Evolutionary conservation across 2,113 vertebrate species (phyloP).

Genomic region (Plotosus lineatus): DNA sequence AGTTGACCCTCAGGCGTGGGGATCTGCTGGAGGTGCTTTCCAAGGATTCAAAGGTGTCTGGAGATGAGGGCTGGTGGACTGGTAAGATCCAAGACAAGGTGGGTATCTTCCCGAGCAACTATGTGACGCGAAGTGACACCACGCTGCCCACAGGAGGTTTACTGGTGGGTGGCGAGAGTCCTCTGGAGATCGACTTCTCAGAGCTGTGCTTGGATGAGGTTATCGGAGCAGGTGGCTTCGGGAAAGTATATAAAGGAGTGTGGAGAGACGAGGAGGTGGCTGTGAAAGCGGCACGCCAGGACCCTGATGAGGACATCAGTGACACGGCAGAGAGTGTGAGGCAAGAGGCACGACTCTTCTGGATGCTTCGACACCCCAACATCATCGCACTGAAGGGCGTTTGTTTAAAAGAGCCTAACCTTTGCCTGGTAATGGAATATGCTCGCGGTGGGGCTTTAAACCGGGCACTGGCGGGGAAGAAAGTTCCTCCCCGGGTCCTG

Average conservation of each 20-base stretch:
- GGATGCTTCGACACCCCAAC: slow-evolving; percentile 85
- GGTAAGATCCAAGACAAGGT: slow-evolving; percentile 86
- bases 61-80: slow-evolving; percentile 93
- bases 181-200: slow-evolving; percentile 82
- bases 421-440: slow-evolving; percentile 91
- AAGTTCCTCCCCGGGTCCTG: slow-evolving; percentile 84
- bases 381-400: slow-evolving; percentile 85
- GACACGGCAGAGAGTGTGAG: slow-evolving; percentile 82
- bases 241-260: slow-evolving; percentile 86
- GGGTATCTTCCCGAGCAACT: slow-evolving; percentile 90
- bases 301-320: slow-evolving; percentile 84
- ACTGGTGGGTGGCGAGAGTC: slow-evolving; percentile 66
- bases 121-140: slow-evolving; percentile 76
- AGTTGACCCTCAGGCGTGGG: slow-evolving; percentile 82
- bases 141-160: slow-evolving; percentile 65
- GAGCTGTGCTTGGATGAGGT: slow-evolving; percentile 85
- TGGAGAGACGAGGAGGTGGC: slow-evolving; percentile 83
- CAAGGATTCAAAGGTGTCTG: slow-evolving; percentile 86
- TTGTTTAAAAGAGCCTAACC: slow-evolving; percentile 82
- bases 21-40: slow-evolving; percentile 88
- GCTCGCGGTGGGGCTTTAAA: slow-evolving; percentile 85
- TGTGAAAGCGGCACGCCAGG: slow-evolving; percentile 85
- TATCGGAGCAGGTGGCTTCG: slow-evolving; percentile 88
- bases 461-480: slow-evolving; percentile 82
- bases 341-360: slow-evolving; percentile 87